Percentiles rank a stretch among this genome's conserved stretches.
Evolutionary conservation across 2,797 vertebrate species (phyloP).

Genomic region (Sebastes oblongus): DNA sequence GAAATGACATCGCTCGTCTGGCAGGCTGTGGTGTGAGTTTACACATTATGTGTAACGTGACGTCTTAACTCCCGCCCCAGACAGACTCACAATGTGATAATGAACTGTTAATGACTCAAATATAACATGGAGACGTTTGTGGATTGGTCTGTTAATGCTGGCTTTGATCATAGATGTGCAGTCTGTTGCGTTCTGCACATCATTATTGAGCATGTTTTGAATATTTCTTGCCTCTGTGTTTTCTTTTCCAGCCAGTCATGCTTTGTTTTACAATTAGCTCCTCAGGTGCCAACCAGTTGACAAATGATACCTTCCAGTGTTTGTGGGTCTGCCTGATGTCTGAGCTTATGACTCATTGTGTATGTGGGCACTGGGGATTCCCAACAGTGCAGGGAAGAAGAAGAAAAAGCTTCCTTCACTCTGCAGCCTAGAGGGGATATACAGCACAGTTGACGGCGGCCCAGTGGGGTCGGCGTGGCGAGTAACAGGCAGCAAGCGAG

Average conservation of each 20-base stretch:
- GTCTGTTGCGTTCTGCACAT: background rate
- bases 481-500: constrained; percentile 82
- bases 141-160: background rate
- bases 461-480: constrained; percentile 81
- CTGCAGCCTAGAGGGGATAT: constrained; percentile 76
- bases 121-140: background rate
- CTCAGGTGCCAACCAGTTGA: constrained; percentile 84
- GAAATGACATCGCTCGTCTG: background rate
- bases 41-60: background rate
- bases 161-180: background rate
- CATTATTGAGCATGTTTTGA: background rate
- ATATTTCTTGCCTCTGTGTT: background rate
- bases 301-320: constrained; percentile 81
- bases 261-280: constrained; percentile 85
- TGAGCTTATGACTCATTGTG: constrained; percentile 83
- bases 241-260: constrained; percentile 72
- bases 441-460: constrained; percentile 79
- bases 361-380: constrained; percentile 73
- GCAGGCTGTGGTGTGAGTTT: background rate
- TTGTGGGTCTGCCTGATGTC: constrained; percentile 84
- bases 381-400: constrained; percentile 29
- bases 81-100: constrained; percentile 11
- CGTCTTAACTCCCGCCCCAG: background rate
- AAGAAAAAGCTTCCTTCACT: constrained; percentile 58
- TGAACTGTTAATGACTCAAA: constrained; percentile 5